These are phyloP conservation scores for Euleptes europaea DNA, from an alignment of 2,113 vertebrate genomes.

Conservation along the genomic window DNA sequence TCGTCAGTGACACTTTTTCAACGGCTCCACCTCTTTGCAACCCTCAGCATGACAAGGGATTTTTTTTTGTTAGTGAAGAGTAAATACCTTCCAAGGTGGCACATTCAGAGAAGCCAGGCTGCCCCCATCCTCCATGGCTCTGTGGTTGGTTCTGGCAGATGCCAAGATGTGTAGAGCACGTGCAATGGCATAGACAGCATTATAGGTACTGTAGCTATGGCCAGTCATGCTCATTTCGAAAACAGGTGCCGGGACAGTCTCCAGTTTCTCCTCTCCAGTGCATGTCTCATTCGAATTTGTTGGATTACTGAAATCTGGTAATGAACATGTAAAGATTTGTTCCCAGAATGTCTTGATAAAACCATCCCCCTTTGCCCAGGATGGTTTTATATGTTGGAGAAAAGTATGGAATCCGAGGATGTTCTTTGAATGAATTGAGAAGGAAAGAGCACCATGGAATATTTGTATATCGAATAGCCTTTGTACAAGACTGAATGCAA, in stretches of 20 bases:
- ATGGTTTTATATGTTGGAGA: too few species aligned
- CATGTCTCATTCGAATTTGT: neutral
- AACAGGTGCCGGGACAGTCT: neutral
- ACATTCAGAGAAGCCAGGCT: neutral
- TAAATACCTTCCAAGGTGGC: neutral
- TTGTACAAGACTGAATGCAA: neutral
- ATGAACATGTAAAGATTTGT: too few species aligned
- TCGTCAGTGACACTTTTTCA: too few species aligned
- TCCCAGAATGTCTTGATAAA: too few species aligned
- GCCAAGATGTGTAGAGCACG: neutral
- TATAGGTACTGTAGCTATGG: constrained; percentile 7
- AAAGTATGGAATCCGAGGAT: too few species aligned
- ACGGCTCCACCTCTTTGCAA: too few species aligned
- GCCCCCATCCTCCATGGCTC: neutral
- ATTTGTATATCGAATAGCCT: neutral
- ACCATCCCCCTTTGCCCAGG: too few species aligned
- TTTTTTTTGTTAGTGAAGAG: too few species aligned
- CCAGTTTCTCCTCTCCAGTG: neutral
- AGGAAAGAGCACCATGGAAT: neutral
- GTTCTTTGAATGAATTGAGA: neutral
- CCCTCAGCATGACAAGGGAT: too few species aligned
- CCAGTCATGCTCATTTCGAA: constrained; percentile 16
- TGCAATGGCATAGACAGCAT: neutral
- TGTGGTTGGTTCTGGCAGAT: neutral
- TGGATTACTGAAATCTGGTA: too few species aligned